These are phyloP conservation scores for Anoura caudifer DNA, from an alignment of 2,113 vertebrate genomes.

Conservation along the genomic window DNA sequence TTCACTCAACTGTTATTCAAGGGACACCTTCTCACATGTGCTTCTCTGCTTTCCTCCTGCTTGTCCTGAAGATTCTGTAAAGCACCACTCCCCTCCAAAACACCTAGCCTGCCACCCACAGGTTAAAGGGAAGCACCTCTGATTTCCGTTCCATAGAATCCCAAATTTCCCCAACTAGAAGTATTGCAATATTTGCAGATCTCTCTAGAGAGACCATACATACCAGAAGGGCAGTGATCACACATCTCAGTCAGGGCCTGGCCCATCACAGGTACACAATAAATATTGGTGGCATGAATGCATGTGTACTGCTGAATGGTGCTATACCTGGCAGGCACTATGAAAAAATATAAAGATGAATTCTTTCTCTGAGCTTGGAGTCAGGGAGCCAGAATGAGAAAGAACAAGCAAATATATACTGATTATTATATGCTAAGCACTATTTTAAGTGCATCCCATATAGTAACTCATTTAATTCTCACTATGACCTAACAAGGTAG, in stretches of 20 bases:
- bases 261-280: background rate
- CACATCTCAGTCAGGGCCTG: background rate
- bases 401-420: background rate
- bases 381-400: background rate
- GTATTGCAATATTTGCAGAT: background rate
- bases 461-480: background rate
- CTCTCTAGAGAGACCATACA: background rate
- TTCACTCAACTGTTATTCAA: background rate
- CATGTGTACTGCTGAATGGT: background rate
- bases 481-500: background rate
- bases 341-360: background rate
- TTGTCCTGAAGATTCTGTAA: background rate
- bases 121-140: background rate
- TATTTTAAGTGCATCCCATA: background rate
- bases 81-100: background rate
- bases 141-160: background rate
- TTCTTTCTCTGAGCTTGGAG: background rate
- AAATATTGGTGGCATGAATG: background rate
- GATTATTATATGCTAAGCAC: background rate
- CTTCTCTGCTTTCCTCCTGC: background rate
- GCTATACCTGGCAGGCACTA: no score
- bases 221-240: background rate
- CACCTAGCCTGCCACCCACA: background rate
- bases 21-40: background rate
- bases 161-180: background rate